A percentile compares a stretch with the other conserved stretches of the same genome.
Evolutionary conservation across 2,888 invertebrate species (phyloP).

Genomic region (Peribatodes rhomboidaria): DNA sequence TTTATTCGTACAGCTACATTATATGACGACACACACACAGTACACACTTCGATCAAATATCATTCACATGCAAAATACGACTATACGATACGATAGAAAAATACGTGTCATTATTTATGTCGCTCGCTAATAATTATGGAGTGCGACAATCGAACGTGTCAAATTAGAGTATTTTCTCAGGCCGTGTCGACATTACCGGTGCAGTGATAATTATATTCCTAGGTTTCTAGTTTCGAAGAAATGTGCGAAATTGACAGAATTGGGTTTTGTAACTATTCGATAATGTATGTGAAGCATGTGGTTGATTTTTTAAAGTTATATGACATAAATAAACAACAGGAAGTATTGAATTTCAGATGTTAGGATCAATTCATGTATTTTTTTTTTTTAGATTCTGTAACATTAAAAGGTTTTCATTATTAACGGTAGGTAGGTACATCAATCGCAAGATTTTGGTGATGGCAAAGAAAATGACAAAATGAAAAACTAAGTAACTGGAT

Average conservation of each 20-base stretch:
- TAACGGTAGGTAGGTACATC: no score
- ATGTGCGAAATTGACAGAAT: conserved; percentile 24
- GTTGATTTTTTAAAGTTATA: neutral
- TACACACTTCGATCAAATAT: no score
- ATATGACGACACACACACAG: no score
- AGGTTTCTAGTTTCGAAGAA: conserved; percentile 31
- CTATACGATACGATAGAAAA: neutral
- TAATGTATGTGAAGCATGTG: conserved; percentile 4
- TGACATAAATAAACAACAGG: neutral
- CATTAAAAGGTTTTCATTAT: no score
- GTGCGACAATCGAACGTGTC: conserved; percentile 33
- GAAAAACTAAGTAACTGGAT: no score
- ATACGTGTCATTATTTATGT: conserved; percentile 27
- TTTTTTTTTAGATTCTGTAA: no score
- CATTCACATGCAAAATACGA: neutral
- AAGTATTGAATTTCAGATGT: neutral
- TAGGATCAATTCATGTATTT: no score
- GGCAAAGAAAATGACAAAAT: no score
- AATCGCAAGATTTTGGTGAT: no score
- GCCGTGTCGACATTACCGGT: conserved; percentile 14
- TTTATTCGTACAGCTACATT: no score
- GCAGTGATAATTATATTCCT: conserved; percentile 29
- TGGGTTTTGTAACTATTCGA: conserved; percentile 10
- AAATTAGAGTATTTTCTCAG: conserved; percentile 18
- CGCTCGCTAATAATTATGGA: conserved; percentile 16